A percentile compares a stretch with the other conserved stretches of the same genome.
These are phyloP conservation scores for Tyrannus savana DNA, from an alignment of 2,113 vertebrate species.

Conservation along the genomic window DNA sequence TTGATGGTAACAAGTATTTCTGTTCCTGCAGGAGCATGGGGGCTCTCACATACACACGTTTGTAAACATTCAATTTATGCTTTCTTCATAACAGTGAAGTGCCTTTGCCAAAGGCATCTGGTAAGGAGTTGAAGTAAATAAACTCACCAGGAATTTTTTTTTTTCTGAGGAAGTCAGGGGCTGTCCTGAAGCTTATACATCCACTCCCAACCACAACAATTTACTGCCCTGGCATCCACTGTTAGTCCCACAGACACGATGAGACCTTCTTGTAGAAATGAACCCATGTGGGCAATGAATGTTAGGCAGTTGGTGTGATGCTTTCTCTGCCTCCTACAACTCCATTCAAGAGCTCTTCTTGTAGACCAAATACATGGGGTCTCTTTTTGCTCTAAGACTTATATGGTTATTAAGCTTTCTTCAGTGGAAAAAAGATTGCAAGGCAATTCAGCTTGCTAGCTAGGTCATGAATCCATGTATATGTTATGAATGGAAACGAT, in stretches of 20 bases:
- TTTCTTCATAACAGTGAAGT: background rate
- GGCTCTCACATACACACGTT: accelerated
- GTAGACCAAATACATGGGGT: background rate
- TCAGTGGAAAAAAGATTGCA: conserved; percentile 11
- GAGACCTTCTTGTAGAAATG: background rate
- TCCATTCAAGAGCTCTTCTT: background rate
- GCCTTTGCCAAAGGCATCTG: background rate
- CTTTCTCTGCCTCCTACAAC: background rate
- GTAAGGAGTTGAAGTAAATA: background rate
- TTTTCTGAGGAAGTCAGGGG: background rate
- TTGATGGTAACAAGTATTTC: background rate
- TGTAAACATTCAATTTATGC: background rate
- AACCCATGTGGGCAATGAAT: background rate
- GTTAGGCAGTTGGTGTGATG: background rate
- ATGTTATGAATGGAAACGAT: conserved; percentile 37
- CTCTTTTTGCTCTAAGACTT: conserved; percentile 4
- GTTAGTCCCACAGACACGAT: background rate
- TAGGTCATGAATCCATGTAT: conserved; percentile 23
- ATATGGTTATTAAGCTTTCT: background rate
- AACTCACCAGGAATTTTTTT: background rate
- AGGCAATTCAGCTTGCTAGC: background rate
- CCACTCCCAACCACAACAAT: background rate
- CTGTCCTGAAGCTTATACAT: background rate
- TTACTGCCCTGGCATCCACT: background rate
- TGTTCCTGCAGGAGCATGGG: background rate